Evolutionary conservation across 2,888 invertebrate species (phyloP), one percentile per base, ranked within the genome.

Genomic region (Pristionchus fissidentatus): DNA sequence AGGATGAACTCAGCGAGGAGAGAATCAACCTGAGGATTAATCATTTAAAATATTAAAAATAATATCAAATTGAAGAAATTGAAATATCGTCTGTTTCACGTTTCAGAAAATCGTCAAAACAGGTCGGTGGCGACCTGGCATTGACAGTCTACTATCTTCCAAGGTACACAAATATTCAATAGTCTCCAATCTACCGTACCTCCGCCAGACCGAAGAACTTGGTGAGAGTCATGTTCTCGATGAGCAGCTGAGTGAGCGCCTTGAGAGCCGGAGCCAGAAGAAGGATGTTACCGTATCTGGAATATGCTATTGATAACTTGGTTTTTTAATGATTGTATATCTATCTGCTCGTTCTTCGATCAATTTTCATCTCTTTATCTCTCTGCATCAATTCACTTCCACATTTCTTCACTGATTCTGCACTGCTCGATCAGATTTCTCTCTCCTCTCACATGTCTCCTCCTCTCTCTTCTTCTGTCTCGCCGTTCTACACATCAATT

Each of bases 191-290:
- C 49, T 35, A 52, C 26, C 46, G 57, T 77, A 89, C 89, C 86
- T 92, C 92, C 8, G 91, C 91, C 70, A 92, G 86, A 43, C 92
- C 92, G 85, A 92, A 92, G 85, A 92, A 92, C 86, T 90, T 90
- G 32, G 91, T 92, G 52, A 92, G 87, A 5, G 91, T 92, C 90
- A 92, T 92, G 84, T 92, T 92, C 85, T 92, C 92, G 80, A 92
- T 92, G 55, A 92, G 86, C 62, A 92, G 85, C 81, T 92, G 92
- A 3, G 92, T 92, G 79, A 92, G 86, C 5, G 92, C 92, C 85
- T 92, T 92, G 57, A 92, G 84, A 19, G 92, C 92, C 13, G 91
- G 92, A 5, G 91, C 92, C 38, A 92, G 85, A 26, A 92, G 85
- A 29, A 92, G 84, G 83, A 92, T 90, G 82, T 89, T 89, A 35